phyloP scores from a whole-genome alignment of 2,797 vertebrate species.

The Muscicapa comitata region DNA sequence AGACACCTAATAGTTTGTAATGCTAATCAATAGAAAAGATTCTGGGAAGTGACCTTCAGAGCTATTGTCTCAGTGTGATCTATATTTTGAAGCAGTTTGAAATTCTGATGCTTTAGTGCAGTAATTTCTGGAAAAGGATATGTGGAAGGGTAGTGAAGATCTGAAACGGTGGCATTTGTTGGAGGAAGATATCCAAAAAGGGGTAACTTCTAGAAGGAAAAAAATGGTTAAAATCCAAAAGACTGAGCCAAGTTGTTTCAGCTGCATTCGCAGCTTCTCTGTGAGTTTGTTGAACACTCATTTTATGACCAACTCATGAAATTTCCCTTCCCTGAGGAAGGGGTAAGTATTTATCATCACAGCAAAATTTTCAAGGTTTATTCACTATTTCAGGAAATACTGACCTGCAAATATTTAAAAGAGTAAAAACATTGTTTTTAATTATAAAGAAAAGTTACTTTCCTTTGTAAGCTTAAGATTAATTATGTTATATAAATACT shows the following conservation, averaged over 20 bases:
- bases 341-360: background rate
- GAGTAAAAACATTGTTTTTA: background rate
- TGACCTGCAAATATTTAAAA: background rate
- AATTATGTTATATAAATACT: background rate
- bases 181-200: background rate
- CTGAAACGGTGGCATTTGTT: background rate
- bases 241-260: background rate
- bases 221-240: background rate
- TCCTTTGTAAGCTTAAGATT: background rate
- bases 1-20: background rate
- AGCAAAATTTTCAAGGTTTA: background rate
- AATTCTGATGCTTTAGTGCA: background rate
- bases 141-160: background rate
- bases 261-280: background rate
- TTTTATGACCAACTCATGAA: background rate
- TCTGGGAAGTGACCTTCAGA: background rate
- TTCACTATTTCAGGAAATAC: background rate
- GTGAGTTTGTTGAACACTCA: background rate
- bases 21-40: background rate
- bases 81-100: background rate
- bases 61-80: background rate
- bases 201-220: background rate
- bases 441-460: background rate
- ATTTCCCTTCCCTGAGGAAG: background rate
- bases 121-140: background rate